Percentiles rank a stretch among this genome's conserved stretches.
Evolutionary conservation across 2,113 vertebrate genomes (phyloP).

Genomic region (Lanius collurio): DNA sequence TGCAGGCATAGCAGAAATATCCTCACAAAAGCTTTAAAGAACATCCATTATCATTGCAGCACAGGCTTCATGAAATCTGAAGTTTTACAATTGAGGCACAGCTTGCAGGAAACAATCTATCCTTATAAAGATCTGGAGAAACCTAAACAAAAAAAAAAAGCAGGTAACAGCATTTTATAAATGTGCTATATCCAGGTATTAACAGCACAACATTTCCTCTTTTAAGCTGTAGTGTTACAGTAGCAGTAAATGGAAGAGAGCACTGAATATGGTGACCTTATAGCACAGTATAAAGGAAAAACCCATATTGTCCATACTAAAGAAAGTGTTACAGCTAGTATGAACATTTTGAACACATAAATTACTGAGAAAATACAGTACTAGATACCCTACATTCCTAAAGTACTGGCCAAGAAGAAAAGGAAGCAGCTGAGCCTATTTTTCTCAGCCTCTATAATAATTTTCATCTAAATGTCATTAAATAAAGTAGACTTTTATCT

Average conservation of each 20-base stretch:
- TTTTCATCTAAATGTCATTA: not conserved
- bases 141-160: not conserved
- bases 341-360: not conserved
- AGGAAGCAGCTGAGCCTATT: not conserved
- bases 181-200: not conserved
- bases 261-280: not conserved
- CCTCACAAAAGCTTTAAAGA: constrained; percentile 8
- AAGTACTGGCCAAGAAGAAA: not conserved
- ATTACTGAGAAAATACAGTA: not conserved
- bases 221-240: not conserved
- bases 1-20: not conserved
- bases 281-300: not conserved
- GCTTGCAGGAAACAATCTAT: constrained; percentile 20
- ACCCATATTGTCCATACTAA: not conserved
- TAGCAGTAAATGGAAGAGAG: not conserved
- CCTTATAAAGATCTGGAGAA: constrained; percentile 8
- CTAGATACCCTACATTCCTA: not conserved
- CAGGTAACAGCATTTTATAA: not conserved
- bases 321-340: not conserved
- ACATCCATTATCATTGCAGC: not conserved
- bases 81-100: constrained; percentile 13
- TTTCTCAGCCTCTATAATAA: fast-evolving
- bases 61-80: not conserved
- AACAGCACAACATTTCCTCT: not conserved
- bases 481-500: not conserved